These are phyloP conservation scores for Scelioninae gen. 1 DNA, from an alignment of 2,888 invertebrate genomes.

Conservation along the genomic window DNA sequence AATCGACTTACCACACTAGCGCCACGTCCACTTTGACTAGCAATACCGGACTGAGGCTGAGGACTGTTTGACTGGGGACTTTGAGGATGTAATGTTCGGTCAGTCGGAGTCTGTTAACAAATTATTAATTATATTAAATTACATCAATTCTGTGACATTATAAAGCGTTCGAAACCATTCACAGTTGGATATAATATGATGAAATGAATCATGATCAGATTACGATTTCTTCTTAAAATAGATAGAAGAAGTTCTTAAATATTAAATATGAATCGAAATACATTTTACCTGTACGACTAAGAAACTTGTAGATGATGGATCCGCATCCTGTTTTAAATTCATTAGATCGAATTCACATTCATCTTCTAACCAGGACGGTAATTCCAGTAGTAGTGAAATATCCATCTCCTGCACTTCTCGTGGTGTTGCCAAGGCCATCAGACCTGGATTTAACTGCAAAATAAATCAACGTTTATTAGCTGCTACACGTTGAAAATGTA, in stretches of 20 bases:
- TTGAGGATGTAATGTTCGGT: slow-evolving; percentile 85
- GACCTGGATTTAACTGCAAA: slow-evolving; percentile 89
- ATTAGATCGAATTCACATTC: slow-evolving; percentile 98
- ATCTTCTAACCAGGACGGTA: slow-evolving; percentile 97
- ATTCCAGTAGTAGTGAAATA: slow-evolving; percentile 94
- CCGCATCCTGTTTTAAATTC: slow-evolving; percentile 90
- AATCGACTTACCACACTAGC: slow-evolving; percentile 90
- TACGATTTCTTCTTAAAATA: too few species aligned
- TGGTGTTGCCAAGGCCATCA: slow-evolving; percentile 96
- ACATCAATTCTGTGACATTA: too few species aligned
- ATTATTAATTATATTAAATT: too few species aligned
- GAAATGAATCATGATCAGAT: too few species aligned
- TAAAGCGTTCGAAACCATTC: too few species aligned
- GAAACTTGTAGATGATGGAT: slow-evolving; percentile 92
- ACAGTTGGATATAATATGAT: too few species aligned
- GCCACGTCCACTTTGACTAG: slow-evolving; percentile 93
- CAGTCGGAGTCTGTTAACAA: slow-evolving; percentile 85
- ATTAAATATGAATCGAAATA: too few species aligned
- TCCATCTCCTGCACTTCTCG: slow-evolving; percentile 99
- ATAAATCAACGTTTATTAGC: too few species aligned
- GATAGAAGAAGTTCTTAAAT: too few species aligned
- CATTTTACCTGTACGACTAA: slow-evolving; percentile 94
- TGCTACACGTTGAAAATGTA: too few species aligned
- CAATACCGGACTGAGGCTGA: slow-evolving; percentile 88
- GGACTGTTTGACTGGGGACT: slow-evolving; percentile 88